These are phyloP conservation scores for Leptinotarsa undecemlineata DNA, from an alignment of 1,140 invertebrate species.

Conservation along the genomic window DNA sequence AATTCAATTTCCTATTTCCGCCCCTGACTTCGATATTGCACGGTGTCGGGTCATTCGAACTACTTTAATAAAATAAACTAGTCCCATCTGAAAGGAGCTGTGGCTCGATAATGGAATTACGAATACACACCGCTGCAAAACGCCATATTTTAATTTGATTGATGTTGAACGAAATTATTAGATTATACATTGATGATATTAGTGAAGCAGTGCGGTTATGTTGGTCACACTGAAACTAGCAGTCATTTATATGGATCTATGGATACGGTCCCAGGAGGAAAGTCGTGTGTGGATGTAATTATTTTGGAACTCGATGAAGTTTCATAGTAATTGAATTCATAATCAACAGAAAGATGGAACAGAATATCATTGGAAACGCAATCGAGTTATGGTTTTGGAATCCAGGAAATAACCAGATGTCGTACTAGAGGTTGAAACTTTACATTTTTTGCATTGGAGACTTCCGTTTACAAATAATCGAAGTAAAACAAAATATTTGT, in stretches of 20 bases:
- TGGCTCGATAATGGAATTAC: background rate
- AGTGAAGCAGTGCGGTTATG: slow-evolving; percentile 1
- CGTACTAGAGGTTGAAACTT: too few relatives aligned
- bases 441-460: too few relatives aligned
- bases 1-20: slow-evolving; percentile 2
- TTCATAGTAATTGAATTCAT: background rate
- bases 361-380: too few relatives aligned
- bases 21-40: background rate
- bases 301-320: background rate
- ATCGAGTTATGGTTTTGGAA: too few relatives aligned
- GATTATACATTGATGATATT: slow-evolving; percentile 1
- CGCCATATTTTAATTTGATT: background rate
- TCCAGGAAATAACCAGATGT: too few relatives aligned
- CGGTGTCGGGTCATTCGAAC: background rate
- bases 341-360: background rate
- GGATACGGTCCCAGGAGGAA: background rate
- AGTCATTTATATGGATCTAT: background rate
- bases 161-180: slow-evolving; percentile 1
- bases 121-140: background rate
- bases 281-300: slow-evolving; percentile 4
- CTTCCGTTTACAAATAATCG: too few relatives aligned
- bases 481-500: too few relatives aligned
- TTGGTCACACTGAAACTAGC: background rate
- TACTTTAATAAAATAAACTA: slow-evolving; percentile 1
- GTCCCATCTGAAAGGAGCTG: background rate